These are phyloP conservation scores for Ibycter americanus DNA, from an alignment of 2,797 vertebrate genomes.

Conservation along the genomic window DNA sequence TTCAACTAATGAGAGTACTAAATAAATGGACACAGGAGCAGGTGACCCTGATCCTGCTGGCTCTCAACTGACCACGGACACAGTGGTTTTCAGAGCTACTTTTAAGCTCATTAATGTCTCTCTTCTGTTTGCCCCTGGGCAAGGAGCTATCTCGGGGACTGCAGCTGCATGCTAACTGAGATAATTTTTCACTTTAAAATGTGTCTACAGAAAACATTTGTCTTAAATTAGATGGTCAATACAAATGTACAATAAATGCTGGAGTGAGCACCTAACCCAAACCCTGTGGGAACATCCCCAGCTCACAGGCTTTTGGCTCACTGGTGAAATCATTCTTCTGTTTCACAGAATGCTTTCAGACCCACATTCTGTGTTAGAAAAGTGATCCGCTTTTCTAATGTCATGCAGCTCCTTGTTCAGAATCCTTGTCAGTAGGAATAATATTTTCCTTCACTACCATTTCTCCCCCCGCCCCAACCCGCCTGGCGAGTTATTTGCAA, in stretches of 20 bases:
- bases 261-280: neutral
- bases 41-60: neutral
- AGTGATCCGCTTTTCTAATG: neutral
- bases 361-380: neutral
- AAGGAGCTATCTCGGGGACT: neutral
- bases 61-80: neutral
- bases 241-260: neutral
- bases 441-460: neutral
- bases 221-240: conserved; percentile 2
- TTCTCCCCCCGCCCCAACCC: neutral
- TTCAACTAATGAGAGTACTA: neutral
- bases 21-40: neutral
- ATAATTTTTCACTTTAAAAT: conserved; percentile 24
- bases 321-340: neutral
- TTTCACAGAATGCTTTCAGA: neutral
- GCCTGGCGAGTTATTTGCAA: neutral
- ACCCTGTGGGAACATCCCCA: neutral
- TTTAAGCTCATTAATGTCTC: neutral
- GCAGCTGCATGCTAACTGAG: neutral
- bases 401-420: neutral
- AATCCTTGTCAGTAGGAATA: neutral
- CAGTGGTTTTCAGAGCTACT: neutral
- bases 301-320: neutral
- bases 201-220: neutral
- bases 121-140: neutral